A percentile compares a stretch with the other conserved stretches of the same genome.
Evolutionary conservation across 2,113 vertebrate species (phyloP).

Genomic region (Elanoides forficatus): DNA sequence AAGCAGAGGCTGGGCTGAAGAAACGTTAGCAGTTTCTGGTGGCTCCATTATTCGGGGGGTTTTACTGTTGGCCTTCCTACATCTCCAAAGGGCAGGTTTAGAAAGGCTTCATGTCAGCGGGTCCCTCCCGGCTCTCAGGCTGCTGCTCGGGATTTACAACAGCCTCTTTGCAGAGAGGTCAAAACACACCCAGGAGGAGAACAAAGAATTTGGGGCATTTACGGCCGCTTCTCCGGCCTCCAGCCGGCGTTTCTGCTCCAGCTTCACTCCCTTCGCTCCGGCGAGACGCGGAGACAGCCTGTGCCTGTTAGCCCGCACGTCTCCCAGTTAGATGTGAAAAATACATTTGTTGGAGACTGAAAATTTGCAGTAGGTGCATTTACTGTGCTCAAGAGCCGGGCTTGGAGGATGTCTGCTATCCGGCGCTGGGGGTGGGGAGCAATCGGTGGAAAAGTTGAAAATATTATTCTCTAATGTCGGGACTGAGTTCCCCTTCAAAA

Average conservation of each 20-base stretch:
- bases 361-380: not conserved
- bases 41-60: not conserved
- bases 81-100: not conserved
- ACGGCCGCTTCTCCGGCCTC: not conserved
- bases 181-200: not conserved
- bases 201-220: not conserved
- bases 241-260: not conserved
- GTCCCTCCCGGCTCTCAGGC: not conserved
- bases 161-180: not conserved
- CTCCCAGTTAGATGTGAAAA: not conserved
- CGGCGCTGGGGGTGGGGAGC: fast-evolving
- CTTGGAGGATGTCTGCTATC: not conserved
- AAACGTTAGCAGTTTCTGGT: not conserved
- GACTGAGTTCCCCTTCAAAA: not conserved
- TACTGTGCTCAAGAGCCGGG: not conserved
- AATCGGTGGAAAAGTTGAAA: not conserved
- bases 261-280: not conserved
- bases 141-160: not conserved
- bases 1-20: not conserved
- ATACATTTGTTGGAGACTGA: not conserved
- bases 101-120: not conserved
- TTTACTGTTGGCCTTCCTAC: not conserved
- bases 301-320: not conserved
- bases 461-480: not conserved
- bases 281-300: fast-evolving